Percentiles rank a stretch among this genome's conserved stretches.
phyloP scores from a whole-genome alignment of 2,113 vertebrate species.

The Pica pica region DNA sequence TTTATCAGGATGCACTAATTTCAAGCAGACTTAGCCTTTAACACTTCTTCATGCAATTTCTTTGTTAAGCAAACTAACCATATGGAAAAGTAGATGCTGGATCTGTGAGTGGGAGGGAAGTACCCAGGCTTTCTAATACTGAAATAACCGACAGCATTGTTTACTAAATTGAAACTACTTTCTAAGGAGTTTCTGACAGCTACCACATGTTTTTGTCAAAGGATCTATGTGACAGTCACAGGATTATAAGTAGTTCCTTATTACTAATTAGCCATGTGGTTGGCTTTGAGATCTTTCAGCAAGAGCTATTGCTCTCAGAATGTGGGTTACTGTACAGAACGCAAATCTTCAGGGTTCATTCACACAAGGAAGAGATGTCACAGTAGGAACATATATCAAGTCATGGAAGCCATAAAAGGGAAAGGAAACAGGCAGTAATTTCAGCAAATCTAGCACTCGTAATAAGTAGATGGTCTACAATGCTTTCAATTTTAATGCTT shows the following conservation, averaged over 20 bases:
- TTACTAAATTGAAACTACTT: background rate
- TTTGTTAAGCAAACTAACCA: background rate
- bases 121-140: background rate
- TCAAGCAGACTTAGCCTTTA: background rate
- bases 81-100: background rate
- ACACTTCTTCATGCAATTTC: background rate
- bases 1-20: background rate
- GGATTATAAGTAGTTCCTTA: background rate
- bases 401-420: background rate
- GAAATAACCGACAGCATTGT: background rate
- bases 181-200: background rate
- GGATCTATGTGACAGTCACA: background rate
- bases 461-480: background rate
- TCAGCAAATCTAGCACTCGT: background rate
- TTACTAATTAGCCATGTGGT: background rate
- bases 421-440: background rate
- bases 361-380: background rate
- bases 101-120: background rate
- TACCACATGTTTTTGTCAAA: background rate
- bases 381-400: background rate
- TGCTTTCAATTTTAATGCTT: background rate
- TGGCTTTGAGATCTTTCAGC: background rate
- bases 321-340: background rate
- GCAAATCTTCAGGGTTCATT: background rate
- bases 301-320: background rate